These are phyloP conservation scores for Buathra laborator DNA, from an alignment of 2,888 invertebrate genomes.

Conservation along the genomic window DNA sequence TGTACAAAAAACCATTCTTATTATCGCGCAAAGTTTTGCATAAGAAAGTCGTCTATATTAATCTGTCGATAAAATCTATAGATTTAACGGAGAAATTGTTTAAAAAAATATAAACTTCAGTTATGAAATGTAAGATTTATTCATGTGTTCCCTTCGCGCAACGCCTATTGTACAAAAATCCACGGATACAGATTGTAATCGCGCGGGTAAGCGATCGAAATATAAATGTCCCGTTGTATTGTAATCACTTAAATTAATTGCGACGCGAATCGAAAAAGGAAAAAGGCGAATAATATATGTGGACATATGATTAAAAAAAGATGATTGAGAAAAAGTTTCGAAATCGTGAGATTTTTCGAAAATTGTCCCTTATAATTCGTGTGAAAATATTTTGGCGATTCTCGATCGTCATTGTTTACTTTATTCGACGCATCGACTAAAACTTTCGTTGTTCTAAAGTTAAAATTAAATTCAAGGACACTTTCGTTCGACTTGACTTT, in stretches of 20 bases:
- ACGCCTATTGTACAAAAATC: constrained; percentile 45
- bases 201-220: constrained; percentile 2
- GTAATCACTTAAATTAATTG: constrained; percentile 3
- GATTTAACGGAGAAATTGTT: not conserved
- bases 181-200: constrained; percentile 23
- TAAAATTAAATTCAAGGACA: constrained; percentile 89
- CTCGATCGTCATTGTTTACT: constrained; percentile 6
- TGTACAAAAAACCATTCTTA: too few relatives aligned
- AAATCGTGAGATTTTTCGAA: not conserved
- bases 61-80: not conserved
- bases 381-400: constrained; percentile 13
- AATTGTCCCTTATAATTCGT: not conserved
- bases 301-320: not conserved
- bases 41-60: too few relatives aligned
- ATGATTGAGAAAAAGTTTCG: not conserved
- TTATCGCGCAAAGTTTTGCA: too few relatives aligned
- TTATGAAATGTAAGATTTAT: constrained; percentile 12
- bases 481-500: constrained; percentile 98
- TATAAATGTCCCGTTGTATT: constrained; percentile 4
- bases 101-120: not conserved
- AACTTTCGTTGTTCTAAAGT: constrained; percentile 1
- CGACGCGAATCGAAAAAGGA: not conserved
- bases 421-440: constrained; percentile 6
- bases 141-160: constrained; percentile 17
- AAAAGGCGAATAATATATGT: not conserved